Evolutionary conservation across 2,888 invertebrate genomes (phyloP), one percentile per base, ranked within the genome.

Genomic region (Pollenia labialis): DNA sequence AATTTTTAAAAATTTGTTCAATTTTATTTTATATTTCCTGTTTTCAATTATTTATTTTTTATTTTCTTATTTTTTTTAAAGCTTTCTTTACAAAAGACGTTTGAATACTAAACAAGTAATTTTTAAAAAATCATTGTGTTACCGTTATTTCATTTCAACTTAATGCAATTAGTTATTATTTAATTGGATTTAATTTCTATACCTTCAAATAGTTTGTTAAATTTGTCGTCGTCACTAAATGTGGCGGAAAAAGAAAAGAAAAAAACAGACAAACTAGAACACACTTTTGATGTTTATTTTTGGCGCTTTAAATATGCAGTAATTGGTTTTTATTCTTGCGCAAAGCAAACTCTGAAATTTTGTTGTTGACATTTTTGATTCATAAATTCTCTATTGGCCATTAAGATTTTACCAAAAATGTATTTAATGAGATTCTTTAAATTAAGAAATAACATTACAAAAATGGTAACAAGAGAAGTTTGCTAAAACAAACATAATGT

Each of bases 111-210:
- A 85, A 46, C 52, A 50, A 68, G 54, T 10, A 1, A 68, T 46
- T 74, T 74, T 74, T 54, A 0, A 32, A 32, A 79, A 79, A 80
- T 52, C 44, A 2, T 44, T 68, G 14, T 74, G 18, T 14, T 74
- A 23, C 68, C 74, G 48, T 74, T 75, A 48, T 46, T 62, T 62
- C 6, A 32, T 68, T 40, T 9, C 8, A 18, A 44, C 54, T 64
- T 87, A 87, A 87, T 87, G 84, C 74, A 81, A 87, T 87, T 87
- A 87, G 87, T 64, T 44, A 32, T 16, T 56, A 50, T 77, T 85
- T 87, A 87, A 87, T 87, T 87, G 87, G 87, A 87, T 87, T 87
- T 81, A 64, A 32, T 40, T 80, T 50, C 4, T 40, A 40, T n/a
- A 54, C 16, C 52, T 42, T 62, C 42, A 46, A 69, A 42, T 42